Evolutionary conservation across 2,113 vertebrate species (phyloP).

Genomic region (Miniopterus natalensis): DNA sequence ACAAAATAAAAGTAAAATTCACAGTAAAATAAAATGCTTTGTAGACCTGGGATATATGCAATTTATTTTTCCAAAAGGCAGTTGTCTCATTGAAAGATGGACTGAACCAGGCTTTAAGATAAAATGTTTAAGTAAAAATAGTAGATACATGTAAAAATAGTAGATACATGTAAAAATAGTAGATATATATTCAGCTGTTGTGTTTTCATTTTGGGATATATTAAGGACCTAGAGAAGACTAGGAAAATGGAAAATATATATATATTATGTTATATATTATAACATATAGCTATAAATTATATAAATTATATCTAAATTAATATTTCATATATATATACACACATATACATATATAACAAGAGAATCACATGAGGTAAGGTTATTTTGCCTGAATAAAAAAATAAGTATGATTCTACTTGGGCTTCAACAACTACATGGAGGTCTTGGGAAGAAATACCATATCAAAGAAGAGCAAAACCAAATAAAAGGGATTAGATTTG

Average conservation of each 20-base stretch:
- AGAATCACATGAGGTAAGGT: background rate
- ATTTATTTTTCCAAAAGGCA: background rate
- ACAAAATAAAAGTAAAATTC: slow-evolving; percentile 9
- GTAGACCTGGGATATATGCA: background rate
- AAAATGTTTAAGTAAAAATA: background rate
- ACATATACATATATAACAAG: background rate
- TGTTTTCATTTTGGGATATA: background rate
- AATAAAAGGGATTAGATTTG: slow-evolving; percentile 24
- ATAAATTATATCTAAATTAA: too few relatives aligned
- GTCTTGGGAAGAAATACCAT: background rate
- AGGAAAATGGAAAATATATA: background rate
- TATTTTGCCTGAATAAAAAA: background rate
- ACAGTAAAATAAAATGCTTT: background rate
- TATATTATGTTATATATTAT: too few relatives aligned
- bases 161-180: background rate
- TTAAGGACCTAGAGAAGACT: background rate
- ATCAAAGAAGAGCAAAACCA: background rate
- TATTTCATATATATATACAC: too few relatives aligned
- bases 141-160: background rate
- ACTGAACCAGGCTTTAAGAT: background rate
- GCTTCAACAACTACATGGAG: background rate
- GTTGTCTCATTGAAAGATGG: background rate
- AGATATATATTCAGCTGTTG: background rate
- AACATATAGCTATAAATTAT: too few relatives aligned
- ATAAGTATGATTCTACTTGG: background rate